A percentile compares a stretch with the other conserved stretches of the same genome.
Evolutionary conservation across 2,113 vertebrate genomes (phyloP).

Genomic region (Ammodytes marinus): DNA sequence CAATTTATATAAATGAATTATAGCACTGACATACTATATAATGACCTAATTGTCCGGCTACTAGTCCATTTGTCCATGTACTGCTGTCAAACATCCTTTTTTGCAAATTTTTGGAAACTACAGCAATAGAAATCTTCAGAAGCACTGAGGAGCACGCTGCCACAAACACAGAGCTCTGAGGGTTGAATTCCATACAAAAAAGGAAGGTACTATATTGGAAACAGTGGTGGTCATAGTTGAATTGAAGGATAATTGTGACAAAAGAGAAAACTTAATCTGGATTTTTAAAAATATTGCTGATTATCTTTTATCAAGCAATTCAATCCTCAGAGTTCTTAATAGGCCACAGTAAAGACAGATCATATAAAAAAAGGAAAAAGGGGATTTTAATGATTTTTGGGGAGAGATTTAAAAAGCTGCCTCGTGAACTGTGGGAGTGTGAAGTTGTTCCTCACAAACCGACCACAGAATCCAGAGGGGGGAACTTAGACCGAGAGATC

Average conservation of each 20-base stretch:
- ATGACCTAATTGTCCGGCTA: constrained; percentile 7
- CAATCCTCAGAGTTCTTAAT: constrained; percentile 66
- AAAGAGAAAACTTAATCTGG: not conserved
- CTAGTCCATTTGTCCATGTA: constrained; percentile 29
- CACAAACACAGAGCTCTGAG: constrained; percentile 52
- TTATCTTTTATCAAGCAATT: not conserved
- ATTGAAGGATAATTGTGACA: not conserved
- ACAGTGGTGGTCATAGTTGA: not conserved
- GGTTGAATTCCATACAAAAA: constrained; percentile 8
- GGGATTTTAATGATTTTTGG: constrained; percentile 1
- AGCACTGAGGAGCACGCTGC: not conserved
- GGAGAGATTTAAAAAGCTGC: constrained; percentile 38
- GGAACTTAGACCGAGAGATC: constrained; percentile 1
- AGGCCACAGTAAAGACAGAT: constrained; percentile 12
- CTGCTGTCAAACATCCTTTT: constrained; percentile 44
- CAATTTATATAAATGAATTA: not conserved
- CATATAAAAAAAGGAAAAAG: constrained; percentile 13
- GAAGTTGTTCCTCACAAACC: not conserved
- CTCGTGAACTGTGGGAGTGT: constrained; percentile 37
- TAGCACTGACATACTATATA: not conserved
- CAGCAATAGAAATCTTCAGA: not conserved
- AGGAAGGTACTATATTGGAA: not conserved
- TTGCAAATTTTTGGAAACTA: not conserved
- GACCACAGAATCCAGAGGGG: not conserved
- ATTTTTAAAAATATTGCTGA: not conserved